These are phyloP conservation scores for Stegodyphus mimosarum DNA, from an alignment of 1,140 invertebrate species.

Conservation along the genomic window DNA sequence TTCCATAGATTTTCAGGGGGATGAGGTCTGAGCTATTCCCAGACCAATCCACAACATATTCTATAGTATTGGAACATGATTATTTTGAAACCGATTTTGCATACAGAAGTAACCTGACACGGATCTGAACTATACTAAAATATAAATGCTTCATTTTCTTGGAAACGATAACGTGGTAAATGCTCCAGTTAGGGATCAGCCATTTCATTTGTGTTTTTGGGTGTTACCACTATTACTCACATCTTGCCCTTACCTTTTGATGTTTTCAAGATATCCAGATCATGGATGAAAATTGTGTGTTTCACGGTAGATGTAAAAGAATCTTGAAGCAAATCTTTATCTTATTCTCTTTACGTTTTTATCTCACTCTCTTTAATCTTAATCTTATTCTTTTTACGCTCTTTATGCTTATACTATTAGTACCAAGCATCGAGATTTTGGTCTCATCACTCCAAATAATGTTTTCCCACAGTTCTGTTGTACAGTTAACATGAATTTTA, in stretches of 20 bases:
- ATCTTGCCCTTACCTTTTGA: neutral
- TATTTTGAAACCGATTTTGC: neutral
- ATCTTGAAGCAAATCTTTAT: neutral
- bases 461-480: neutral
- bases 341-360: neutral
- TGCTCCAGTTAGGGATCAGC: neutral
- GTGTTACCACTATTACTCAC: neutral
- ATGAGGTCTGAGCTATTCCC: neutral
- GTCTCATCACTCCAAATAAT: neutral
- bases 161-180: neutral
- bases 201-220: neutral
- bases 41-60: neutral
- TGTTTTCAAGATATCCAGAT: neutral
- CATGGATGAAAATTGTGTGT: neutral
- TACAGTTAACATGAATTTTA: slow-evolving; percentile 3
- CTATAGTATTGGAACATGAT: neutral
- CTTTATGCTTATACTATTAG: neutral
- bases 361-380: no score
- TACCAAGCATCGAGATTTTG: slow-evolving; percentile 4
- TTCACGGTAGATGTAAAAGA: neutral
- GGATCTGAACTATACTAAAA: neutral
- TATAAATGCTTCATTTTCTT: neutral
- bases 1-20: neutral
- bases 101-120: neutral
- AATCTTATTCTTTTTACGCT: no score